These are phyloP conservation scores for Nyctibius bracteatus DNA, from an alignment of 2,113 vertebrate genomes.

Conservation along the genomic window DNA sequence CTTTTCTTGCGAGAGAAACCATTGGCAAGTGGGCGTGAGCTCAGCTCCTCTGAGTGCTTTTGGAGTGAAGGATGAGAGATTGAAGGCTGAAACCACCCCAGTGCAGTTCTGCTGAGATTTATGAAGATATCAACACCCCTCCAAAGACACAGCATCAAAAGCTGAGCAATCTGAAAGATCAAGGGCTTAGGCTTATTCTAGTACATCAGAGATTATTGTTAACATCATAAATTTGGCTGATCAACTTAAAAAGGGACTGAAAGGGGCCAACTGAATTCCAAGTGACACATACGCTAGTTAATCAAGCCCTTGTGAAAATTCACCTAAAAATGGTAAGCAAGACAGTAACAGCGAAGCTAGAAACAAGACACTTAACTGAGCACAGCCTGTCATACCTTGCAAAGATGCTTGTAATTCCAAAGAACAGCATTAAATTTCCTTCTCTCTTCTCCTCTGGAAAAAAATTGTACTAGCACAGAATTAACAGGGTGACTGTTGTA, in stretches of 20 bases:
- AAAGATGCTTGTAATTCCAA: neutral
- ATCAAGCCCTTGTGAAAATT: neutral
- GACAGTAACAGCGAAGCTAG: neutral
- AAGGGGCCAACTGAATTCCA: neutral
- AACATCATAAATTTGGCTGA: slow-evolving; percentile 10
- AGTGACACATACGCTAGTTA: neutral
- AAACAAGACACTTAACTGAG: neutral
- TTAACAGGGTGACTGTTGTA: neutral
- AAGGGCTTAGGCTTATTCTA: neutral
- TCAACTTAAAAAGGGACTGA: neutral
- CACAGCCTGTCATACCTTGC: neutral
- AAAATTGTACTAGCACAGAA: neutral
- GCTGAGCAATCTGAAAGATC: slow-evolving; percentile 10
- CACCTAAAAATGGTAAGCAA: neutral
- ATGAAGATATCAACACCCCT: slow-evolving; percentile 4
- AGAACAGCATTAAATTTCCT: neutral
- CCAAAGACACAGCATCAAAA: slow-evolving; percentile 11
- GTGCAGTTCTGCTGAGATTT: neutral
- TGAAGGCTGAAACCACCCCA: slow-evolving; percentile 1
- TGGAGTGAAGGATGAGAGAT: neutral
- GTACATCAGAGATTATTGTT: neutral
- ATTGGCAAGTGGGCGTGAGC: neutral
- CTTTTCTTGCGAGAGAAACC: neutral
- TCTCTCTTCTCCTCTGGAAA: neutral
- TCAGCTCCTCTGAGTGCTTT: neutral